phyloP scores from a whole-genome alignment of 2,888 invertebrate genomes.

The Eupithecia tripunctaria region DNA sequence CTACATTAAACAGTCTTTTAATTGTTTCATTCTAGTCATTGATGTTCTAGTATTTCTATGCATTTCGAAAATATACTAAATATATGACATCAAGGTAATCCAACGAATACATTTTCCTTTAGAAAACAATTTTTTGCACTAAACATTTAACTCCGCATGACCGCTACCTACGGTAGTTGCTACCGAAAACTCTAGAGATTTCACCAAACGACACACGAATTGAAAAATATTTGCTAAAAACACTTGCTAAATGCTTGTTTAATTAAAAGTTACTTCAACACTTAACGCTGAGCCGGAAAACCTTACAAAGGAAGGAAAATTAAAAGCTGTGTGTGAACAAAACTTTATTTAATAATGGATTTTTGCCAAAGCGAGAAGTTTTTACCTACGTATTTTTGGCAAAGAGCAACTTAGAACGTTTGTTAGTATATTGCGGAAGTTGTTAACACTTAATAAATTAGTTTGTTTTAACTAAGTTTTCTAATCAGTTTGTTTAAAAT shows the following conservation, averaged over 20 bases:
- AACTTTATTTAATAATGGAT: slow-evolving; percentile 38
- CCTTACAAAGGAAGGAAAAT: slow-evolving; percentile 41
- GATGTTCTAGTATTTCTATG: no score
- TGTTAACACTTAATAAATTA: neutral
- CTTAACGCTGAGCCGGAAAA: slow-evolving; percentile 34
- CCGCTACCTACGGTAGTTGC: no score
- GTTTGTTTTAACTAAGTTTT: neutral
- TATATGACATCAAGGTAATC: no score
- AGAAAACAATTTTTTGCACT: neutral
- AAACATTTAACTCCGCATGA: neutral
- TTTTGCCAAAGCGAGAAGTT: slow-evolving; percentile 30
- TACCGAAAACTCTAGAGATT: neutral
- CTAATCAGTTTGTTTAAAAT: neutral
- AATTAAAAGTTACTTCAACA: slow-evolving; percentile 39
- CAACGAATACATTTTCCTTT: neutral
- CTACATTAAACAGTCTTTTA: no score
- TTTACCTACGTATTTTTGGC: slow-evolving; percentile 15
- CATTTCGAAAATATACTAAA: no score
- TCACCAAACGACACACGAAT: neutral
- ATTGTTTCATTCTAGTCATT: no score
- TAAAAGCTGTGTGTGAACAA: slow-evolving; percentile 37
- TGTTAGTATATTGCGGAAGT: neutral
- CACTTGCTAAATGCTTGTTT: slow-evolving; percentile 35
- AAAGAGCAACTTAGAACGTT: slow-evolving; percentile 6
- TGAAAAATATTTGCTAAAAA: slow-evolving; percentile 29